Evolutionary conservation across 1,140 invertebrate species (phyloP).

Genomic region (Ceratina japonica): DNA sequence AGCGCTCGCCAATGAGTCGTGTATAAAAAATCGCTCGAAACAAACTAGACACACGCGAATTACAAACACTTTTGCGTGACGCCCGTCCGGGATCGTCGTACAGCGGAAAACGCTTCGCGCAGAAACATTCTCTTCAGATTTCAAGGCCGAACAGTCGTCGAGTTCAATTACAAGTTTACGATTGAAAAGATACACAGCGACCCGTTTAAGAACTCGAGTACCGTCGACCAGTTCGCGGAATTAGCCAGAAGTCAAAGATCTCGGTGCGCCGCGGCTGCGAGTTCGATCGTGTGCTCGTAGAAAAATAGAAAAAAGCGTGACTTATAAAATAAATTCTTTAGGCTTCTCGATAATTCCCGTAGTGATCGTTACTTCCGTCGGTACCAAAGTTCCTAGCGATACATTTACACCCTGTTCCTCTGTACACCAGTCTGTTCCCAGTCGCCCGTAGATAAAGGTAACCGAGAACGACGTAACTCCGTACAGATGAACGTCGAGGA

Average conservation of each 20-base stretch:
- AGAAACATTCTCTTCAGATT: background rate
- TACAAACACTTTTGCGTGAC: background rate
- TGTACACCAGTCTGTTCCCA: background rate
- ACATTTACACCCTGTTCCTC: background rate
- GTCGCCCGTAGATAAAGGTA: background rate
- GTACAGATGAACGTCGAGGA: background rate
- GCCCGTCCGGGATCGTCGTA: too few species aligned
- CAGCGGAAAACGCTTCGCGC: conserved; percentile 3
- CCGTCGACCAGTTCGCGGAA: background rate
- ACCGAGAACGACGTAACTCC: too few species aligned
- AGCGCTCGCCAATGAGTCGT: background rate
- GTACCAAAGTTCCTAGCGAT: background rate
- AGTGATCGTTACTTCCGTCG: background rate
- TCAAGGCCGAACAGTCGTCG: too few species aligned
- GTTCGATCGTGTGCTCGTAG: background rate
- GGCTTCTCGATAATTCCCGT: conserved; percentile 4
- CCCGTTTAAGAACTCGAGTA: background rate
- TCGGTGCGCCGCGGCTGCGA: too few species aligned
- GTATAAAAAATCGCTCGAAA: conserved; percentile 21
- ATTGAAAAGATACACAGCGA: background rate
- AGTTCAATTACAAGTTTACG: too few species aligned
- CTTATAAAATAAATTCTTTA: conserved; percentile 26
- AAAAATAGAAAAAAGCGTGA: conserved; percentile 40
- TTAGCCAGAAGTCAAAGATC: conserved; percentile 5
- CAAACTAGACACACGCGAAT: background rate